These are phyloP conservation scores for Hemistola chrysoprasaria DNA, from an alignment of 2,888 invertebrate species.

Conservation along the genomic window DNA sequence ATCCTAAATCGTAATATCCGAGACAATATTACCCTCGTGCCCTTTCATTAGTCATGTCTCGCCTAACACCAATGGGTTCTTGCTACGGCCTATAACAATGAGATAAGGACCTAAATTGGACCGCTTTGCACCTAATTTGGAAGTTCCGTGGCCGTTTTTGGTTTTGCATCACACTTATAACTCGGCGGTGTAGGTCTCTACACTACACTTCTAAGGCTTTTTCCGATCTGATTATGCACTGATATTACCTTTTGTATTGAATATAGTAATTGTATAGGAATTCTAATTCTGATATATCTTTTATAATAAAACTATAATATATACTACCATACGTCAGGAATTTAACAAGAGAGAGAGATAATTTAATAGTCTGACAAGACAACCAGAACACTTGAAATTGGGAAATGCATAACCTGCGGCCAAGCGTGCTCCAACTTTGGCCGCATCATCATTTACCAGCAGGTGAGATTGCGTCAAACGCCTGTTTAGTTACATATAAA, in stretches of 20 bases:
- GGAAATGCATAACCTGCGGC: no score
- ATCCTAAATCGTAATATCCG: background rate
- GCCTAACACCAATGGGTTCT: constrained; percentile 10
- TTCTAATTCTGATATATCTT: no score
- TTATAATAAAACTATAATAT: no score
- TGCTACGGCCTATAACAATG: constrained; percentile 25
- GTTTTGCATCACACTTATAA: constrained; percentile 26
- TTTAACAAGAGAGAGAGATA: no score
- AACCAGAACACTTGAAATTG: no score
- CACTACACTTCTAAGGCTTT: constrained; percentile 23
- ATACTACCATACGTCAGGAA: no score
- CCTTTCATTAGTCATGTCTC: constrained; percentile 18
- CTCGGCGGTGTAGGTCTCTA: constrained; percentile 15
- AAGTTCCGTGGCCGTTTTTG: constrained; percentile 14
- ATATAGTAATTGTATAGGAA: constrained; percentile 5
- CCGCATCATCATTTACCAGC: no score
- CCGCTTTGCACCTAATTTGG: constrained; percentile 23
- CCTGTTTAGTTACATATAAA: no score
- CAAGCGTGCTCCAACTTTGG: no score
- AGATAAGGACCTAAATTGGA: constrained; percentile 26
- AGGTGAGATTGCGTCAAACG: no score
- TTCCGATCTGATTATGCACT: constrained; percentile 16
- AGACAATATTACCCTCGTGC: constrained; percentile 9
- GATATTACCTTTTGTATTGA: constrained; percentile 24
- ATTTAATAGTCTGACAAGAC: no score